Evolutionary conservation across 2,113 vertebrate genomes (phyloP).

Genomic region (Drymodes brunneopygia): DNA sequence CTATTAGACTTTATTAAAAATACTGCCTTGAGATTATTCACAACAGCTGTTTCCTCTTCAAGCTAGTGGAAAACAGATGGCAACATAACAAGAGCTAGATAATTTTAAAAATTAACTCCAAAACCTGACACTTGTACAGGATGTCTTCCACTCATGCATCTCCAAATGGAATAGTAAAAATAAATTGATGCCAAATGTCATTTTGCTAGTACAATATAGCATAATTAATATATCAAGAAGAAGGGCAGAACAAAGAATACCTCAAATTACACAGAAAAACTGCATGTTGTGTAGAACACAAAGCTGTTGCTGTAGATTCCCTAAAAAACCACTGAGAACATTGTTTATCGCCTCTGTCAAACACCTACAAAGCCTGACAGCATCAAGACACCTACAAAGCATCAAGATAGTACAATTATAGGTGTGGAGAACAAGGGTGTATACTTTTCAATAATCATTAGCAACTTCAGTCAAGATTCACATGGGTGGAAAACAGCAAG

Average conservation of each 20-base stretch:
- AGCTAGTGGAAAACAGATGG: slow-evolving; percentile 58
- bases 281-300: neutral
- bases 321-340: neutral
- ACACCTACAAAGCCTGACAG: neutral
- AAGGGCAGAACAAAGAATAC: slow-evolving; percentile 22
- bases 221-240: slow-evolving; percentile 30
- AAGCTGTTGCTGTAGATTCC: neutral
- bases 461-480: neutral
- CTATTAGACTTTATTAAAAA: slow-evolving; percentile 50
- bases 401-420: neutral
- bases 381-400: neutral
- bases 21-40: slow-evolving; percentile 38
- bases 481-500: neutral
- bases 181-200: slow-evolving; percentile 13
- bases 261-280: neutral
- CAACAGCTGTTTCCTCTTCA: slow-evolving; percentile 63
- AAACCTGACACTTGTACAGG: slow-evolving; percentile 43
- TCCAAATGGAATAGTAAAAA: slow-evolving; percentile 25
- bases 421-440: neutral
- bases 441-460: neutral
- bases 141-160: slow-evolving; percentile 40
- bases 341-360: neutral
- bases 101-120: slow-evolving; percentile 54
- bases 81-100: slow-evolving; percentile 46
- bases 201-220: slow-evolving; percentile 8